Evolutionary conservation across 2,888 invertebrate species (phyloP).

Genomic region (Drosophila fungiperda): DNA sequence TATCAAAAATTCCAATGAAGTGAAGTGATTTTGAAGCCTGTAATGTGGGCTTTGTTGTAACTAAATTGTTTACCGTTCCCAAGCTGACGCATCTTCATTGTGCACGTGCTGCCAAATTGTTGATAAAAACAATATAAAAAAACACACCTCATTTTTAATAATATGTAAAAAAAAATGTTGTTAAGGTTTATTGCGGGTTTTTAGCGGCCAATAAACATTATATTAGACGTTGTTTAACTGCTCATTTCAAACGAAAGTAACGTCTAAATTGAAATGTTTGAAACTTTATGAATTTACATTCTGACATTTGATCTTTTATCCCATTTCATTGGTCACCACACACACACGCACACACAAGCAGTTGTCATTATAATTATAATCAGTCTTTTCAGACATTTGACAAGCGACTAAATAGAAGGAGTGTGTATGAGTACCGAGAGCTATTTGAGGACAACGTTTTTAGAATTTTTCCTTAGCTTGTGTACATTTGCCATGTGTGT

Average conservation of each 20-base stretch:
- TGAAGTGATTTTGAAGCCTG: constrained; percentile 46
- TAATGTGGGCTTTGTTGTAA: constrained; percentile 12
- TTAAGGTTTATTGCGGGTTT: not conserved
- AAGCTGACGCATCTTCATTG: constrained; percentile 15
- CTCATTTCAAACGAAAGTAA: not conserved
- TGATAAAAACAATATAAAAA: not conserved
- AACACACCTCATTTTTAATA: not conserved
- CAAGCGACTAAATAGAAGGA: constrained; percentile 58
- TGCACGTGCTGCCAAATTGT: constrained; percentile 14
- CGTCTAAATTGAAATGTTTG: not conserved
- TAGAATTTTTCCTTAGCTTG: constrained; percentile 57
- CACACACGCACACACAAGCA: not conserved
- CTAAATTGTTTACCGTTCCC: constrained; percentile 4
- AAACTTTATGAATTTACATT: not conserved
- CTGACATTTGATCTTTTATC: constrained; percentile 39
- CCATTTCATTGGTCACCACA: constrained; percentile 18
- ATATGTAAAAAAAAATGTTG: not conserved
- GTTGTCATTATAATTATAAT: constrained; percentile 58
- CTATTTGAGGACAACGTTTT: constrained; percentile 65
- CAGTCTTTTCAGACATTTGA: constrained; percentile 56
- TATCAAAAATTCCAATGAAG: constrained; percentile 16
- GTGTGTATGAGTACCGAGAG: constrained; percentile 51
- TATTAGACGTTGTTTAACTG: not conserved
- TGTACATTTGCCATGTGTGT: constrained; percentile 9
- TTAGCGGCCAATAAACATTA: not conserved